phyloP scores from a whole-genome alignment of 2,113 vertebrate species.

The Carassius gibelio region DNA sequence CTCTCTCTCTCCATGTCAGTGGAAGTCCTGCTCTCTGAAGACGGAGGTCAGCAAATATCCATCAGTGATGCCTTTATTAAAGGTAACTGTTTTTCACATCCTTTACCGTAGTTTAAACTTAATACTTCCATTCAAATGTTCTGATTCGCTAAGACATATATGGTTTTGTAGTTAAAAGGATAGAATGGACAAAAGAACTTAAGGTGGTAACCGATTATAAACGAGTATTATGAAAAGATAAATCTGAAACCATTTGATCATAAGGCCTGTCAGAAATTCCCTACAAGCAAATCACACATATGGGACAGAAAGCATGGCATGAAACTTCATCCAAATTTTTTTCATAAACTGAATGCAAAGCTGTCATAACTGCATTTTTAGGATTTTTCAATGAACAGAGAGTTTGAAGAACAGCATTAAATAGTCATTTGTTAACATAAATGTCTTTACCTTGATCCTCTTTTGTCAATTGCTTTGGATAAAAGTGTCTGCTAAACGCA shows the following conservation, averaged over 20 bases:
- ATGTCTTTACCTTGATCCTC: neutral
- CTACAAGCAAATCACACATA: neutral
- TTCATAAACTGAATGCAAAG: no score
- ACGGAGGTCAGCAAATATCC: constrained; percentile 90
- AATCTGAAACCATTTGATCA: neutral
- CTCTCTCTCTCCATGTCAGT: constrained; percentile 66
- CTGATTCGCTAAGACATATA: neutral
- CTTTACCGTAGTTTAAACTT: neutral
- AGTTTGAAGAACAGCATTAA: neutral
- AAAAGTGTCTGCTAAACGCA: no score
- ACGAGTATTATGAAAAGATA: neutral
- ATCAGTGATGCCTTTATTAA: constrained; percentile 99
- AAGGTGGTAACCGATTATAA: neutral
- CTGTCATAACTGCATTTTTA: neutral
- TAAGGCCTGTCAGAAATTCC: neutral
- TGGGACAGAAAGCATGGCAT: neutral
- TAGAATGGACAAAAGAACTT: neutral
- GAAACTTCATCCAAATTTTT: neutral
- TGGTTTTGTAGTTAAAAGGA: neutral
- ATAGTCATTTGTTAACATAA: neutral
- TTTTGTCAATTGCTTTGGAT: no score
- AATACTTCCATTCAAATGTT: neutral
- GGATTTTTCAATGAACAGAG: neutral
- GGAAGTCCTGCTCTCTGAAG: constrained; percentile 90
- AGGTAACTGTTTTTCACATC: constrained; percentile 75